Evolutionary conservation across 1,140 invertebrate species (phyloP).

Genomic region (Caenorhabditis latens): DNA sequence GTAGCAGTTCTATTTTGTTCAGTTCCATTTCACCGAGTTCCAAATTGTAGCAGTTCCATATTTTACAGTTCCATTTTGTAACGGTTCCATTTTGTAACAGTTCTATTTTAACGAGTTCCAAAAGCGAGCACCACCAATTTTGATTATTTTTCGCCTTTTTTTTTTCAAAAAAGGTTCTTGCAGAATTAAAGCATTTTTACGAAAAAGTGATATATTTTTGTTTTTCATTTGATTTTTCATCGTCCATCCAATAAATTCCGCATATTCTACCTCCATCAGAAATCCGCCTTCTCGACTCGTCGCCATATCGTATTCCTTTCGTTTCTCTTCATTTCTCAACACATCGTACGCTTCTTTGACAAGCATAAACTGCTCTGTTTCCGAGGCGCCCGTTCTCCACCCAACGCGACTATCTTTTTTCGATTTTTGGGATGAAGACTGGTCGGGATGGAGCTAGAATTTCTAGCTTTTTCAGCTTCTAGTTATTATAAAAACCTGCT

Average conservation of each 20-base stretch:
- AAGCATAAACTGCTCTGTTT: constrained; percentile 40
- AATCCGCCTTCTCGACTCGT: constrained; percentile 30
- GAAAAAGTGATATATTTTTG: neutral
- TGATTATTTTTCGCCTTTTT: too few relatives aligned
- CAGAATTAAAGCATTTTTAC: too few relatives aligned
- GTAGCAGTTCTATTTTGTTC: too few relatives aligned
- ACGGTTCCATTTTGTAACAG: too few relatives aligned
- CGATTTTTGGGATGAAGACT: neutral
- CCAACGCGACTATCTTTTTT: constrained; percentile 7
- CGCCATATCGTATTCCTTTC: constrained; percentile 24
- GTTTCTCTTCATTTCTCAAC: constrained; percentile 44
- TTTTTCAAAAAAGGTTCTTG: too few relatives aligned
- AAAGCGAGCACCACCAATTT: too few relatives aligned
- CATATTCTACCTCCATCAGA: neutral
- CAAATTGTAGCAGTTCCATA: too few relatives aligned
- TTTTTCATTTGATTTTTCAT: too few relatives aligned
- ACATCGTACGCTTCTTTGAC: constrained; percentile 54
- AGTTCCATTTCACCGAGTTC: too few relatives aligned
- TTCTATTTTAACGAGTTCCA: too few relatives aligned
- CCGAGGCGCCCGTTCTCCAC: constrained; percentile 1
- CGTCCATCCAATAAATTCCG: too few relatives aligned
- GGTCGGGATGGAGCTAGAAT: constrained; percentile 21
- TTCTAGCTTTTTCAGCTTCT: neutral
- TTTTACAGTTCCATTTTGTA: too few relatives aligned
- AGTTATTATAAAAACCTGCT: neutral